Base-by-base conservation (phyloP, 35 echinoderm and acorn worm species). In the Ophiothrix spiculata region DNA sequence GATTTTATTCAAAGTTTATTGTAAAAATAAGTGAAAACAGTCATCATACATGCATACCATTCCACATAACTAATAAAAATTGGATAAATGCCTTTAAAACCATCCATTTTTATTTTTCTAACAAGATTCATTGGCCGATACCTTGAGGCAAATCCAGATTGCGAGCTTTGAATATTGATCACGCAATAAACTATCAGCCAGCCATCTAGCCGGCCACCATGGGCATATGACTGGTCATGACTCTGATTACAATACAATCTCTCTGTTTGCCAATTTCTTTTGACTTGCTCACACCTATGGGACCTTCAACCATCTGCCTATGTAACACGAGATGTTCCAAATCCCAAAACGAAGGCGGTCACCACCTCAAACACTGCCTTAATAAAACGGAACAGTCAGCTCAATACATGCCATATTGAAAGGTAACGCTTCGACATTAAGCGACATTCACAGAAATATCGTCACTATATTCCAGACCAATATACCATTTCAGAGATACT, bases 231-330 rank as follows among this genome's bases (percentile, higher is more conserved):
- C 60, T 69, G 60, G 60, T 69, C 60, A 69, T 25, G 60, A 69
- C 60, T 69, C 23, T 1, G 60, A 69, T 69, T 69, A 69, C 60
- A 69, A 69, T 25, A 15, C 60, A 69, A 69, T 6, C 60, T n/a
- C 60, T 4, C 16, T 12, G 17, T 25, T 2, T 25, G 60, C 16
- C 16, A 1, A 49, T 49, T 49, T 49, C 42, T 49, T 69, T 69
- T 69, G 23, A 69, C 60, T 69, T 69, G n/a, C 29, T 15, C 60
- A 69, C 60, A 69, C 60, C 60, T 69, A 69, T 69, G 60, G 60
- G 60, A 69, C 60, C 23, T 4, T 28, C 29, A 4, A 15, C 60
- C 60, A 69, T 69, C 60, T 69, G 60, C 60, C 60, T 69, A 69
- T 69, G 60, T 69, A 69, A 69, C 17, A 25, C 29, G 60, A 69